Evolutionary conservation across 2,113 vertebrate species (phyloP).

Genomic region (Chionis minor): DNA sequence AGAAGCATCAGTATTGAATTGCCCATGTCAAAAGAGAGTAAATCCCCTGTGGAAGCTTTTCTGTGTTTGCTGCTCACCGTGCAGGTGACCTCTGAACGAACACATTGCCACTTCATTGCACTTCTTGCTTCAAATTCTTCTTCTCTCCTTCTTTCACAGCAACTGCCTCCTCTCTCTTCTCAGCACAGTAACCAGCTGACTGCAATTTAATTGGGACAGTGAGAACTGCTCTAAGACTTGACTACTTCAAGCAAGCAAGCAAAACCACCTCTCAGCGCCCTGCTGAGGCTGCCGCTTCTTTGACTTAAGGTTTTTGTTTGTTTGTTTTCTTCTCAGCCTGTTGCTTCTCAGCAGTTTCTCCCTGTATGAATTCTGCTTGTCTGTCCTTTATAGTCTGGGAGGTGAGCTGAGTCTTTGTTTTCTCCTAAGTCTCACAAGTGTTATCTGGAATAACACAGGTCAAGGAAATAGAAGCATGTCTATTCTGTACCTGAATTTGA

Average conservation of each 20-base stretch:
- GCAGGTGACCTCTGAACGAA: background rate
- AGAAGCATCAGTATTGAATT: background rate
- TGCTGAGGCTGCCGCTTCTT: background rate
- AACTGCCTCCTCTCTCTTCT: background rate
- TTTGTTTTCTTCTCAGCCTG: background rate
- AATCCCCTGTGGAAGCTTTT: background rate
- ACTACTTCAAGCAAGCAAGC: background rate
- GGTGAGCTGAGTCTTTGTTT: background rate
- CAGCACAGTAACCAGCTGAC: background rate
- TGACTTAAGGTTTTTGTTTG: background rate
- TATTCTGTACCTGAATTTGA: background rate
- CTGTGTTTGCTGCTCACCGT: background rate
- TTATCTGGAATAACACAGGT: constrained; percentile 23
- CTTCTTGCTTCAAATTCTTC: background rate
- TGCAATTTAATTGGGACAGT: constrained; percentile 17
- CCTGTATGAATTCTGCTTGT: background rate
- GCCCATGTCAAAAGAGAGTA: background rate
- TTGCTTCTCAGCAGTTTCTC: background rate
- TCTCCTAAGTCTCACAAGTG: background rate
- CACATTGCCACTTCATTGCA: background rate
- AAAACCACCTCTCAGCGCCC: background rate
- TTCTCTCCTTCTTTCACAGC: background rate
- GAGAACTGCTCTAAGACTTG: background rate
- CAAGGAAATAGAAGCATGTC: background rate
- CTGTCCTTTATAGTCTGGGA: constrained; percentile 5